Evolutionary conservation across 92 coral and sea anemone species (phyloP).

Genomic region (Actinernus sp.): DNA sequence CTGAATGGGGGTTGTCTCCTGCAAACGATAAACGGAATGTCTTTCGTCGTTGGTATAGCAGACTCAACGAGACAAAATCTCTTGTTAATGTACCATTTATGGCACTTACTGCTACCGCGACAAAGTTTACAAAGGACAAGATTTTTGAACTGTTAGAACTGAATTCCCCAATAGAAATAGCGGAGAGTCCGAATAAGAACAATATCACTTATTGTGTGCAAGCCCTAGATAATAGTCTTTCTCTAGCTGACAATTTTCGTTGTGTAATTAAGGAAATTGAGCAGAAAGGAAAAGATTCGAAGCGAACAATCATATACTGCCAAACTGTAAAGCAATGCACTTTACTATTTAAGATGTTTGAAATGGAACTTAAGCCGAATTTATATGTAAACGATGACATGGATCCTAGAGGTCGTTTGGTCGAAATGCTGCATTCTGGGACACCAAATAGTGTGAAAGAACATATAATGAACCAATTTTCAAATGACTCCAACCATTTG

Average conservation of each 20-base stretch:
- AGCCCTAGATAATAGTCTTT: slow-evolving; percentile 7
- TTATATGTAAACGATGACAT: neutral
- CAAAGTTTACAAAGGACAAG: no score
- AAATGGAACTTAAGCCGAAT: neutral
- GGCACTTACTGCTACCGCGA: no score
- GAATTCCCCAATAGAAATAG: no score
- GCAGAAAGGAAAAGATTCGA: slow-evolving; percentile 3
- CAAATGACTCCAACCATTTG: no score
- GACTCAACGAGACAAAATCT: slow-evolving; percentile 23
- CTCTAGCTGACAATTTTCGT: slow-evolving; percentile 37
- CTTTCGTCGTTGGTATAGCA: slow-evolving; percentile 31
- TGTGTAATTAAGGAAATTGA: slow-evolving; percentile 25
- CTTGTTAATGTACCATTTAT: no score
- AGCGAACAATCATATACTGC: slow-evolving; percentile 31
- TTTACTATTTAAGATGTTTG: slow-evolving; percentile 6
- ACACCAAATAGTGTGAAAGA: slow-evolving; percentile 21
- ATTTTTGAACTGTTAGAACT: no score
- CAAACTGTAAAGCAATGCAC: no score
- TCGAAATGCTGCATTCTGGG: slow-evolving; percentile 28
- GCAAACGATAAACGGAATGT: slow-evolving; percentile 18
- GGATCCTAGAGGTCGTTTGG: slow-evolving; percentile 11
- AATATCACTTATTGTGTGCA: no score
- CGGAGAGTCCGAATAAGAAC: no score
- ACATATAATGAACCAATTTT: slow-evolving; percentile 8
- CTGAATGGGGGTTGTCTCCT: slow-evolving; percentile 35